These are phyloP conservation scores for Ischnus inquisitorius DNA, from an alignment of 2,888 invertebrate species.

Conservation along the genomic window DNA sequence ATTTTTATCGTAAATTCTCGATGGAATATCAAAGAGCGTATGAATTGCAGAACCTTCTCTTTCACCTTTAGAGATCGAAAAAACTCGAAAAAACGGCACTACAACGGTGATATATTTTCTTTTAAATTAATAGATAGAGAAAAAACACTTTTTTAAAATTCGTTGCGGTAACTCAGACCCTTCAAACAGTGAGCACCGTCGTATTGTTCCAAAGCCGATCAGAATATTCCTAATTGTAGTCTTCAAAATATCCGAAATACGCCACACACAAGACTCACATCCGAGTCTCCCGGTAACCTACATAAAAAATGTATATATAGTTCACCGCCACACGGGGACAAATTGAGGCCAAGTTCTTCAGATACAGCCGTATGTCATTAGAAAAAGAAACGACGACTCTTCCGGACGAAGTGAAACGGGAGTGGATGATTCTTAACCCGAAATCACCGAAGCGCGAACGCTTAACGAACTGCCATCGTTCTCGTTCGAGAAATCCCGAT, in stretches of 20 bases:
- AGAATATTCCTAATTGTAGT: too few species aligned
- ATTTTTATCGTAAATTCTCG: too few species aligned
- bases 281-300: not conserved
- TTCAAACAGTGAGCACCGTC: too few species aligned
- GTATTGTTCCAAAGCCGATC: too few species aligned
- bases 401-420: conserved; percentile 4
- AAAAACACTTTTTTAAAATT: not conserved
- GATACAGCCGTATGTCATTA: conserved; percentile 2
- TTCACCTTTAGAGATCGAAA: too few species aligned
- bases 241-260: too few species aligned
- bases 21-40: too few species aligned
- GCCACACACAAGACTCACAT: not conserved
- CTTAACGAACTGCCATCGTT: conserved; percentile 50
- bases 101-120: too few species aligned
- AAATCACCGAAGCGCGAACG: conserved; percentile 46
- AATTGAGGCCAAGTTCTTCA: conserved; percentile 20
- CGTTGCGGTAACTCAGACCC: too few species aligned
- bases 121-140: too few species aligned
- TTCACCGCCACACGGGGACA: not conserved
- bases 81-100: too few species aligned
- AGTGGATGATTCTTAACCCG: conserved; percentile 44
- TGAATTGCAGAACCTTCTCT: too few species aligned
- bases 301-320: not conserved
- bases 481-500: conserved; percentile 26
- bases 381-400: conserved; percentile 16